A percentile compares a stretch with the other conserved stretches of the same genome.
These are phyloP conservation scores for Drosophila pruinosa DNA, from an alignment of 1,140 invertebrate genomes.

Conservation along the genomic window DNA sequence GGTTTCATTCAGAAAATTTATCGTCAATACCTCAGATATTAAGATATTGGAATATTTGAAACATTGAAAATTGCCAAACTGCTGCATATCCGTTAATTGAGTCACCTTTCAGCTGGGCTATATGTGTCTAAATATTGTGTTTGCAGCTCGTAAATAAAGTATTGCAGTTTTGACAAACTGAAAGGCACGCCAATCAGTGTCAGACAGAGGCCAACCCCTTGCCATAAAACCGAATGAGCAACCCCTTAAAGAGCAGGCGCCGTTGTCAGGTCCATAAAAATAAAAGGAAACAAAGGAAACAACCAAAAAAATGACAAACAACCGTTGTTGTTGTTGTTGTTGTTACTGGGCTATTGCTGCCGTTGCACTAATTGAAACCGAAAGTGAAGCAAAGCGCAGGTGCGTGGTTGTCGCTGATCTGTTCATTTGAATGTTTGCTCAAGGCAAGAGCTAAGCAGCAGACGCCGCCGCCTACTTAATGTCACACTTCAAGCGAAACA, in stretches of 20 bases:
- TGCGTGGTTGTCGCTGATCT: conserved; percentile 20
- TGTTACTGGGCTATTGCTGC: too few relatives aligned
- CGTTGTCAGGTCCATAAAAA: conserved; percentile 41
- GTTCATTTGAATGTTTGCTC: conserved; percentile 1
- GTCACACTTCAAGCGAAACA: conserved; percentile 58
- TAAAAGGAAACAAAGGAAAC: neutral
- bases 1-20: neutral
- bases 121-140: conserved; percentile 15
- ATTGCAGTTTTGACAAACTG: conserved; percentile 16
- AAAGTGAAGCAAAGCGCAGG: conserved; percentile 44
- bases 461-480: conserved; percentile 62
- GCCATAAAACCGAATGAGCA: conserved; percentile 58
- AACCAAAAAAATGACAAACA: neutral
- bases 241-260: conserved; percentile 45
- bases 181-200: conserved; percentile 39
- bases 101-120: neutral
- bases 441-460: conserved; percentile 25
- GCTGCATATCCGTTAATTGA: neutral
- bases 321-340: neutral
- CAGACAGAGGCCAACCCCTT: conserved; percentile 20
- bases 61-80: neutral
- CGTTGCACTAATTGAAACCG: conserved; percentile 42
- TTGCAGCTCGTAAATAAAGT: conserved; percentile 25
- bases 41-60: neutral
- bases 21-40: neutral